Conservation (phyloP, 2,888 invertebrate genomes). For the Phoronis australis region DNA sequence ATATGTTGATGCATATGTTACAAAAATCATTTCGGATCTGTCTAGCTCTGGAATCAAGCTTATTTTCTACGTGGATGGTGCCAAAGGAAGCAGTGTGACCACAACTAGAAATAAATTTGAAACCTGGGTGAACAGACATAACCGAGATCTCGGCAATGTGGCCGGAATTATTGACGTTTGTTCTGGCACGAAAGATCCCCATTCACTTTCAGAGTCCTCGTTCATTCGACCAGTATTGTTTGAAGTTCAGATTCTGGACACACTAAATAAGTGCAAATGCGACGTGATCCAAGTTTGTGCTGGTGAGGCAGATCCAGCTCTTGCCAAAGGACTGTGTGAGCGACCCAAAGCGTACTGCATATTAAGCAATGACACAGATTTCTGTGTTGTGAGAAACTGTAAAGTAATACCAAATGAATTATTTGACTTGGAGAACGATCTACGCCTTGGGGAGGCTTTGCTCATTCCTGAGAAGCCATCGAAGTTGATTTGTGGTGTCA, state of each 20-base stretch:
- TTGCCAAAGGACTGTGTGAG: constrained; percentile 30
- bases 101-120: constrained; percentile 32
- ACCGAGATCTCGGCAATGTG: constrained; percentile 28
- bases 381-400: constrained; percentile 37
- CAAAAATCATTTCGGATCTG: constrained; percentile 32
- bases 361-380: constrained; percentile 46
- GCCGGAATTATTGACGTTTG: constrained; percentile 28
- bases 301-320: constrained; percentile 41
- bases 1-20: constrained; percentile 27
- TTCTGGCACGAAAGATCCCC: constrained; percentile 19
- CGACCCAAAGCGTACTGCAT: constrained; percentile 38
- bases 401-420: constrained; percentile 33
- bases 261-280: constrained; percentile 32
- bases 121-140: constrained; percentile 36
- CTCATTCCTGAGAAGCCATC: constrained; percentile 28
- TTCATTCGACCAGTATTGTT: constrained; percentile 37
- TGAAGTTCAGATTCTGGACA: constrained; percentile 31
- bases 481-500: constrained; percentile 30
- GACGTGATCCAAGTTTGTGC: constrained; percentile 24
- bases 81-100: constrained; percentile 32
- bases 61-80: constrained; percentile 43
- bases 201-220: constrained; percentile 19
- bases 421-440: constrained; percentile 39
- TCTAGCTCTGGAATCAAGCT: constrained; percentile 30
- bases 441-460: constrained; percentile 27